Conservation (phyloP, 2,113 vertebrate genomes). For the Eupsittula cactorum region DNA sequence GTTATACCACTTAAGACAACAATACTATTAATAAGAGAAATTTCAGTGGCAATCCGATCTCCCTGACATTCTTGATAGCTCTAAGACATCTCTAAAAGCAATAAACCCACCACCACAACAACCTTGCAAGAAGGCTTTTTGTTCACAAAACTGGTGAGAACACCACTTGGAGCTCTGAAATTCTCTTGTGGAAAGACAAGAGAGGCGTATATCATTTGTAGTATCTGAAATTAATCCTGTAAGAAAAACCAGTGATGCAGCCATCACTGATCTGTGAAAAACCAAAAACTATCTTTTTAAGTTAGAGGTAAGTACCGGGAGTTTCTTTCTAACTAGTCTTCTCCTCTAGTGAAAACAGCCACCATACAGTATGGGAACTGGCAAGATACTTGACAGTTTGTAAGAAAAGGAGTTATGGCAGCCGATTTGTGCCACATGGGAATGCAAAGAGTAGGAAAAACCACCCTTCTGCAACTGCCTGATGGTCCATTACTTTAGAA, state of each 20-base stretch:
- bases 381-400: rapidly evolving
- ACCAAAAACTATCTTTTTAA: not conserved
- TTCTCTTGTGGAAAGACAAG: not conserved
- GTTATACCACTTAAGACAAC: not conserved
- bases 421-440: rapidly evolving
- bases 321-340: not conserved
- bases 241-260: not conserved
- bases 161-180: not conserved
- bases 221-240: not conserved
- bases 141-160: not conserved
- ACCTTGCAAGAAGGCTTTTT: not conserved
- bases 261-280: not conserved
- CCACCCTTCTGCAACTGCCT: not conserved
- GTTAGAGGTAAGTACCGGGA: not conserved
- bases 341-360: not conserved
- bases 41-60: not conserved
- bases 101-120: not conserved
- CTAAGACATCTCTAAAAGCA: not conserved
- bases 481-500: not conserved
- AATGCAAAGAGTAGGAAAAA: not conserved
- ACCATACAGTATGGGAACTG: rapidly evolving
- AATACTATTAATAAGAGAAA: not conserved
- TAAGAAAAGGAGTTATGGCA: rapidly evolving
- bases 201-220: rapidly evolving
- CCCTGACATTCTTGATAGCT: not conserved